Base-by-base conservation (phyloP, 2,797 vertebrate genomes). In the Xerus rutilus region DNA sequence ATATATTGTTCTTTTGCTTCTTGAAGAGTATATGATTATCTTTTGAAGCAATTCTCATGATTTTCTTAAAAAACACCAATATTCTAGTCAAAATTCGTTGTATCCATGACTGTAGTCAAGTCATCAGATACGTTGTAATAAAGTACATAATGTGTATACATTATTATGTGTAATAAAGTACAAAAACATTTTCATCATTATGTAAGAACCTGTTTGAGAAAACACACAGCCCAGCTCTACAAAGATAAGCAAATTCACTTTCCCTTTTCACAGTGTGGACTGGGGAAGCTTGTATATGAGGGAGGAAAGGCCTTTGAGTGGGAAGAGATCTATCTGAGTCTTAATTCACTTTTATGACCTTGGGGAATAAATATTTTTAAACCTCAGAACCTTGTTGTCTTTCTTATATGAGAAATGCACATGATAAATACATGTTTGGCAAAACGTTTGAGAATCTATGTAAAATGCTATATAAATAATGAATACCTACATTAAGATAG, bases 111-210 rank as follows among this genome's bases (percentile, higher is more conserved):
- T 35, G 91, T 49, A 84, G 14, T 39, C 11, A 72, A 93, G 39
- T 39, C 32, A 62, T 83, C 32, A 92, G 72, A 57, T 21, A 89
- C 7, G 13, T 21, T 92, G 20, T 35, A 93, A 84, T 88, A 89
- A 49, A 12, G 9, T 67, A 14, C 76, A 64, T n/a, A n/a, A n/a
- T n/a, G n/a, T n/a, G n/a, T n/a, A n/a, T n/a, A n/a, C n/a, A n/a
- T n/a, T n/a, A n/a, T n/a, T n/a, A n/a, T n/a, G n/a, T n/a, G n/a
- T n/a, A 93, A 84, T 88, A 89, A 49, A 12, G 9, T 67, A 14
- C 76, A 64, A 76, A 47, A 94, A 62, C 35, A 39, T 70, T 95
- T 96, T 85, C 35, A 78, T 83, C 78, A 81, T 87, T 92, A 23
- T 73, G 1, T 87, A 79, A 88, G 43, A 86, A 91, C 78, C 7